Base-by-base conservation (phyloP, 2,113 vertebrate species). In the Tetrao urogallus region DNA sequence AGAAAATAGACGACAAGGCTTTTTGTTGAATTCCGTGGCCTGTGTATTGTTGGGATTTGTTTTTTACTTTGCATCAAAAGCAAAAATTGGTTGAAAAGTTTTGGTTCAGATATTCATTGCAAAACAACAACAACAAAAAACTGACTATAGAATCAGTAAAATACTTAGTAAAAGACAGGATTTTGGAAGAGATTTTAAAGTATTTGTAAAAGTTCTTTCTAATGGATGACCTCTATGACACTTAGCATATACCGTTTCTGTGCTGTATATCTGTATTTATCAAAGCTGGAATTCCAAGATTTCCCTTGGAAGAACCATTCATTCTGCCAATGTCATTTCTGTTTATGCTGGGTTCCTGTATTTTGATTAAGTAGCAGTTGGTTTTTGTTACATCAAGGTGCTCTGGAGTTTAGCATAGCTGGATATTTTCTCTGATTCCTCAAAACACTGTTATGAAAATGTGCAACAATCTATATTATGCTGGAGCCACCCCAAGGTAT, bases 171-270 rank as follows among this genome's bases (percentile, higher is more conserved):
- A 60, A 12, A 71, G 4, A 22, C 3, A 56, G 47, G 60, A 75
- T 77, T 91, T 77, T 65, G 15, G 30, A 87, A 83, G 22, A 12
- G 30, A 43, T 92, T 88, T 93, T 80, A 89, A 93, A 75, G 6
- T 38, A 75, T 65, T 57, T 36, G 57, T 77, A 47, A 75, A 91
- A 78, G 43, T 28, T 5, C 3, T 18, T 90, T 10, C 61, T 88
- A 91, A 86, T 69, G 47, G 43, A 78, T 88, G 48, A 82, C 16
- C 57, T 47, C 64, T 47, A 47, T 28, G 72, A 30, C 64, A 67
- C 87, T 85, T 36, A 95, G 89, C 79, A 64, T 21, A 87, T 50
- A 38, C 85, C 81, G 38, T 92, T 95, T 94, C 85, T 88, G 43
- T 91, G 57, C 61, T 94, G 82, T 86, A 43, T 69, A 2, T 38